These are phyloP conservation scores for Meandrusa payeni DNA, from an alignment of 2,888 invertebrate genomes.

Conservation along the genomic window DNA sequence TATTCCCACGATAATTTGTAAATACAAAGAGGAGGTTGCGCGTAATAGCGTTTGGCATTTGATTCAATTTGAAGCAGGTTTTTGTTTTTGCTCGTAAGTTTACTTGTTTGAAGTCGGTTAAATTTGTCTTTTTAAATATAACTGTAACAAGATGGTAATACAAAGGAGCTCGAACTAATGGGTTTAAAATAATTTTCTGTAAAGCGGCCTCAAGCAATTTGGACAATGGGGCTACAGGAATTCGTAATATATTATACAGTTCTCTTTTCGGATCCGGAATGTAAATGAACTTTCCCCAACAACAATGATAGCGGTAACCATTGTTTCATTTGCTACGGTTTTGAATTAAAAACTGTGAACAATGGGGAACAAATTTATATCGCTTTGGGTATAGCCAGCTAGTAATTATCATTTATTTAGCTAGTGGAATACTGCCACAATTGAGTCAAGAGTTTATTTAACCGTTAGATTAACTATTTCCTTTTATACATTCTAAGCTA, in stretches of 20 bases:
- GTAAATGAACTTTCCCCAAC: conserved; percentile 79
- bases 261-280: conserved; percentile 74
- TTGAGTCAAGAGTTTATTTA: conserved; percentile 7
- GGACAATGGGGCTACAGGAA: conserved; percentile 74
- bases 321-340: conserved; percentile 76
- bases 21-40: too few species aligned
- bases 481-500: too few species aligned
- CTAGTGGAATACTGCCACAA: neutral
- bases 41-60: too few species aligned
- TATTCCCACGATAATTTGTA: too few species aligned
- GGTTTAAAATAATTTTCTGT: conserved; percentile 19
- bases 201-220: conserved; percentile 18
- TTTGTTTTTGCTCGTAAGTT: too few species aligned
- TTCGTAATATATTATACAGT: conserved; percentile 75
- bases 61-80: too few species aligned
- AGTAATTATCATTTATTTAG: conserved; percentile 21
- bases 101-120: too few species aligned
- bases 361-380: conserved; percentile 78
- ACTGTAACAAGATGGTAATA: too few species aligned
- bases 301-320: conserved; percentile 57
- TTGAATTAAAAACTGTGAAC: conserved; percentile 77
- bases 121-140: too few species aligned
- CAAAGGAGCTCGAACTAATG: conserved; percentile 10
- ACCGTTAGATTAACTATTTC: too few species aligned
- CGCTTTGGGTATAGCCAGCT: conserved; percentile 38